Evolutionary conservation across 2,113 vertebrate genomes (phyloP), one percentile per base, ranked within the genome.

Genomic region (Xiphophorus maculatus): DNA sequence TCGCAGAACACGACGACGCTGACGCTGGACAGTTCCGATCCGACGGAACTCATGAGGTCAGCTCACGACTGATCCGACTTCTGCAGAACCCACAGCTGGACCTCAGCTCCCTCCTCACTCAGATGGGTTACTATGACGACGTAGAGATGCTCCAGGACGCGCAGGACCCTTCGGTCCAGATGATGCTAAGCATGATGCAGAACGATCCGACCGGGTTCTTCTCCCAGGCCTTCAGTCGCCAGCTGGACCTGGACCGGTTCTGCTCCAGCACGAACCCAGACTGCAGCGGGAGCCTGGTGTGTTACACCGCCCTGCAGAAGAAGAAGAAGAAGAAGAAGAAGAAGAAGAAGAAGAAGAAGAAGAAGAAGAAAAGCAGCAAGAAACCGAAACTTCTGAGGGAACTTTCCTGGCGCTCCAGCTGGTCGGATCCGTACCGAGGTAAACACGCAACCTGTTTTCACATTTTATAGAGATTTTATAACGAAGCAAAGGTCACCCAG

Each of bases 61-160:
- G 67, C 72, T 40, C 28, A n/a, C 71, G 82, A 14, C 69, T 90
- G 66, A 80, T 90, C 61, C 68, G 27, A 62, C 37, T n/a, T 14
- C 75, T 90, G 71, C 85, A 82, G 66, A 67, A 58, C 71, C 68
- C 63, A 0, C 64, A 82, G 58, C 76, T 85, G 33, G 80, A 85
- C 7, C 73, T 87, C 63, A 40, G 33, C 73, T 0, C 60, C 15
- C 85, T 88, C 61, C 83, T 90, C 40, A 30, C 3, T 4, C 63
- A 33, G 25, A 70, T 63, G 30, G 84, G 79, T 42, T 89, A 84
- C 76, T 78, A 35, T 10, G 28, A 10, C n/a, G n/a, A 71, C 10
- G 8, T 51, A 0, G 48, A 61, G 4, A 7, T 19, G 27, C 7
- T 68, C 13, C 54, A 68, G n/a, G 27, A 63, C 14, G 0, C 63